A percentile compares a stretch with the other conserved stretches of the same genome.
Evolutionary conservation across 2,113 vertebrate genomes (phyloP).

Genomic region (Pelmatolapia mariae): DNA sequence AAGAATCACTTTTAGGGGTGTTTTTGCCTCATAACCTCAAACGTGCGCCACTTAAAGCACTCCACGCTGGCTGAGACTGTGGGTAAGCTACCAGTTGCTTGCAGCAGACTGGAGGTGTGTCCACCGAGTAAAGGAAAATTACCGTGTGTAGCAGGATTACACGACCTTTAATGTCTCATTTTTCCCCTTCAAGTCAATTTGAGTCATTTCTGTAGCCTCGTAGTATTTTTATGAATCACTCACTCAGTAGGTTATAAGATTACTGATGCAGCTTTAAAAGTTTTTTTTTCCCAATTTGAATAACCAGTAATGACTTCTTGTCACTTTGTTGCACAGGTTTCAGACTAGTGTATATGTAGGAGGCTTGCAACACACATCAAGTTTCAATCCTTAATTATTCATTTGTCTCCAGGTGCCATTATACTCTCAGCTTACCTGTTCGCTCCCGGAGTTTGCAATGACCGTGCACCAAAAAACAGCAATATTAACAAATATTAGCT

Average conservation of each 20-base stretch:
- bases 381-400: constrained; percentile 19
- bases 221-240: neutral
- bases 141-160: neutral
- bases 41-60: neutral
- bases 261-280: neutral
- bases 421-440: neutral
- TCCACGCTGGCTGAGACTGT: neutral
- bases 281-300: neutral
- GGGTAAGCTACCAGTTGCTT: constrained; percentile 38
- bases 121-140: constrained; percentile 14
- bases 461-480: accelerated
- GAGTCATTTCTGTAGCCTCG: neutral
- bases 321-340: neutral
- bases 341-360: neutral
- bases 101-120: constrained; percentile 42
- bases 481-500: neutral
- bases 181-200: neutral
- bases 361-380: neutral
- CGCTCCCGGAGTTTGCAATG: neutral
- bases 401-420: constrained; percentile 50
- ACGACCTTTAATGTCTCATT: neutral
- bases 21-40: neutral
- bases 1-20: neutral
- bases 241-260: neutral
- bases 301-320: neutral